Conservation (phyloP, 2,797 vertebrate genomes). For the Heterohyrax brucei region DNA sequence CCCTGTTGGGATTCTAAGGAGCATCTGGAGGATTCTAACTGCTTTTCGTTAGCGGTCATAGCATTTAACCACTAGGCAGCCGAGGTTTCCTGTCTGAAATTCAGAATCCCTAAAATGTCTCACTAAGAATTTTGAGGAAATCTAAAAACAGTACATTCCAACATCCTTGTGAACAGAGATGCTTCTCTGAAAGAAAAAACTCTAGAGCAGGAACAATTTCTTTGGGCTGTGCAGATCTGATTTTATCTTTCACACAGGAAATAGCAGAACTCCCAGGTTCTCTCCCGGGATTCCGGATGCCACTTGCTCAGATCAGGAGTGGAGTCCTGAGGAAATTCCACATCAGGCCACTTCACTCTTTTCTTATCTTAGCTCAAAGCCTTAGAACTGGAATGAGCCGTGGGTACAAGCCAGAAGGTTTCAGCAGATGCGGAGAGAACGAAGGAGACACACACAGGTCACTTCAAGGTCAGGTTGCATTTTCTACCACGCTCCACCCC, state of each 20-base stretch:
- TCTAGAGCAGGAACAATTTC: slow-evolving; percentile 1
- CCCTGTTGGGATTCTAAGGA: no score
- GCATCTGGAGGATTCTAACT: no score
- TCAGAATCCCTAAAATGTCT: slow-evolving; percentile 7
- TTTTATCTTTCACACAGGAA: slow-evolving; percentile 67
- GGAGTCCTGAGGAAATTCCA: slow-evolving; percentile 61
- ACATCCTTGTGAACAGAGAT: background rate
- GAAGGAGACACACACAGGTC: accelerated
- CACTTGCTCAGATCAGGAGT: slow-evolving; percentile 32
- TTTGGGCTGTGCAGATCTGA: slow-evolving; percentile 3
- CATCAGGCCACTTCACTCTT: slow-evolving; percentile 61
- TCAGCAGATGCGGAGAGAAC: background rate
- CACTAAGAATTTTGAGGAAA: slow-evolving; percentile 49
- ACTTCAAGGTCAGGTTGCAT: background rate
- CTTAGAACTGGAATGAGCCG: slow-evolving; percentile 10
- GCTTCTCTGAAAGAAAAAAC: slow-evolving; percentile 40
- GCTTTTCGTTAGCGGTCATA: no score
- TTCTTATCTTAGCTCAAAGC: background rate
- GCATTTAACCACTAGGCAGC: no score
- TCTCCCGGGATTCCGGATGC: slow-evolving; percentile 29
- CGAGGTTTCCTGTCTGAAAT: background rate
- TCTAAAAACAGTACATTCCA: background rate
- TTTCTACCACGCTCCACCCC: background rate
- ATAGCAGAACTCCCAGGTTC: slow-evolving; percentile 46
- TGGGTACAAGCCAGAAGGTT: background rate